These are phyloP conservation scores for Tachina lurida DNA, from an alignment of 2,888 invertebrate species.

Conservation along the genomic window DNA sequence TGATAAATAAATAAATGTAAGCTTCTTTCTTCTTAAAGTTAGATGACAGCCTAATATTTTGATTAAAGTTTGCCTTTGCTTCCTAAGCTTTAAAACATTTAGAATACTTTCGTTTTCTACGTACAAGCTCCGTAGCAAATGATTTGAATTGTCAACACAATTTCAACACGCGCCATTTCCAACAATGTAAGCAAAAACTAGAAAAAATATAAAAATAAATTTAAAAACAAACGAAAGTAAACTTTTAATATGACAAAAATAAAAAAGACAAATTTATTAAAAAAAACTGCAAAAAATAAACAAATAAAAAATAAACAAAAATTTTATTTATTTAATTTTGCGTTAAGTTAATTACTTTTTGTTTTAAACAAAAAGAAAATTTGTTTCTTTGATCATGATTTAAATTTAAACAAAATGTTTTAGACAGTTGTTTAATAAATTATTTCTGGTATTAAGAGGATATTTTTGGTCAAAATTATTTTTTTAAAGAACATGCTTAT, in stretches of 20 bases:
- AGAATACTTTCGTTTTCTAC: neutral
- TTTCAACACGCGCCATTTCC: conserved; percentile 48
- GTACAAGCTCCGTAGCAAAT: conserved; percentile 26
- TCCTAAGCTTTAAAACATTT: neutral
- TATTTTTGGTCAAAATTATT: neutral
- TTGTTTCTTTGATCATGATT: conserved; percentile 49
- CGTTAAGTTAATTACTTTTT: conserved; percentile 59
- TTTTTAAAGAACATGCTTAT: neutral
- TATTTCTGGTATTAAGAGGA: neutral
- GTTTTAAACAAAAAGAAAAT: neutral
- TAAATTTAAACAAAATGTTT: conserved; percentile 8
- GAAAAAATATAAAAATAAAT: conserved; percentile 31
- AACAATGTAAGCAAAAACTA: conserved; percentile 27
- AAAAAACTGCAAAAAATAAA: neutral
- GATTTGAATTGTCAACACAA: conserved; percentile 61
- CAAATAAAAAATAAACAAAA: conserved; percentile 12
- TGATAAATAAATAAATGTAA: too few species aligned
- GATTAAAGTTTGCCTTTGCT: neutral
- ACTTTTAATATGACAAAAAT: conserved; percentile 28
- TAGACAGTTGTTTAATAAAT: neutral
- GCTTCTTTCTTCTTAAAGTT: too few species aligned
- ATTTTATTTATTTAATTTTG: conserved; percentile 57
- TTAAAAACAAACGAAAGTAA: conserved; percentile 35
- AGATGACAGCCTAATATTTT: too few species aligned
- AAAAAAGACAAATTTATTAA: conserved; percentile 44